Base-by-base conservation (phyloP, 2,888 invertebrate species). In the Parnassius orleans region DNA sequence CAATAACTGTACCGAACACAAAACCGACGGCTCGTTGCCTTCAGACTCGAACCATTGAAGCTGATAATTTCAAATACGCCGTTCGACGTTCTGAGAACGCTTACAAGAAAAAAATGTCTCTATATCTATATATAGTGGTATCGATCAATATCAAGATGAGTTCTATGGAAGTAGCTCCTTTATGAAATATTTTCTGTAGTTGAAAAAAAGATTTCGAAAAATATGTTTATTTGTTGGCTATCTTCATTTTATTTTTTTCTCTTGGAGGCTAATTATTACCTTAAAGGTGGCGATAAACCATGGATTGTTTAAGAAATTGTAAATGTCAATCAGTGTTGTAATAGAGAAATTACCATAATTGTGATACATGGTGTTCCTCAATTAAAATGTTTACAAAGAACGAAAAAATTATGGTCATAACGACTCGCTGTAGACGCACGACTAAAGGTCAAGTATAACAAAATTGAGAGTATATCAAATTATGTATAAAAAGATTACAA, bases 61-160 rank as follows among this genome's bases (percentile, higher is more conserved):
- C 33, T n/a, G 52, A 52, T 52, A 33, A 52, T 52, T 33, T 52
- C 41, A 52, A 33, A 9, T 5, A 52, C 12, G n/a, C 51, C 33
- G 33, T 33, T 33, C 33, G 33, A 14, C 24, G 9, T 51, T 41
- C 41, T 52, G n/a, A 52, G 41, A 52, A 41, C 12, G 41, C n/a
- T n/a, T 52, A 1, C 19, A n/a, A 52, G 14, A 14, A 14, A 48
- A 51, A 24, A 51, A 19, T 19, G 19, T 10, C 10, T 24, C 51
- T 11, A 1, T 33, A 33, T 5, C 33, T n/a, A 47, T n/a, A 14
- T 47, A 14, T 47, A 11, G 14, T 14, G 47, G 14, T 7, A 47
- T 47, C 14, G 47, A 47, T 47, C 9, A 3, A 43, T 43, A 11
- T 43, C 10, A 1, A 43, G 43, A 43, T 43, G 11, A 2, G 10